phyloP scores from a whole-genome alignment of 37 sponge, comb jelly and placozoan species.

The Chondrosia reniformis region DNA sequence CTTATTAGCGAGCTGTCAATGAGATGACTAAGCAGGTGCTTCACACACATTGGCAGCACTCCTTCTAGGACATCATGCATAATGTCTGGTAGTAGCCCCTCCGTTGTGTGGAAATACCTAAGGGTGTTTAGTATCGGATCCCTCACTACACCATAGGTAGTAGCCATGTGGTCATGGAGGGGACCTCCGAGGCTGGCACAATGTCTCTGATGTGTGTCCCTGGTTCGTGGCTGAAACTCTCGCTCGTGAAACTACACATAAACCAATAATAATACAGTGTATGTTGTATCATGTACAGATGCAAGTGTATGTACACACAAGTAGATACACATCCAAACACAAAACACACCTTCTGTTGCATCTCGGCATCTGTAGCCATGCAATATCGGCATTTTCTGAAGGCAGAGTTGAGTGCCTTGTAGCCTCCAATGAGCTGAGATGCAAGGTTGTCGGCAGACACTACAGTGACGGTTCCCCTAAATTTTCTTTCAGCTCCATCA shows the following conservation, averaged over 20 bases:
- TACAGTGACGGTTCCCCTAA: constrained; percentile 40
- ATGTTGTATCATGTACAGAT: not conserved
- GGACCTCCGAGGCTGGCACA: constrained; percentile 47
- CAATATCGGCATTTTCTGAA: constrained; percentile 51
- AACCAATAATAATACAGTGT: not conserved
- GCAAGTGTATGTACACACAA: not conserved
- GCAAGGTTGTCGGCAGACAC: constrained; percentile 58
- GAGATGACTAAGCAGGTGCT: constrained; percentile 16
- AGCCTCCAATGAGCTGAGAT: constrained; percentile 33
- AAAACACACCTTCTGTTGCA: constrained; percentile 35
- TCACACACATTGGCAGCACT: constrained; percentile 5
- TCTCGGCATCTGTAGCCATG: constrained; percentile 36
- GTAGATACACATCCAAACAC: not conserved
- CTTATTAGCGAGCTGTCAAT: not conserved
- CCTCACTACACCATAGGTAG: constrained; percentile 48
- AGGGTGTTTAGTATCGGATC: constrained; percentile 42
- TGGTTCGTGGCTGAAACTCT: constrained; percentile 26
- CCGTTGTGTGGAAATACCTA: constrained; percentile 52
- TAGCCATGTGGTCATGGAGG: constrained; percentile 51
- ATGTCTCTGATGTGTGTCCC: constrained; percentile 22
- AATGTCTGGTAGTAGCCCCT: constrained; percentile 59
- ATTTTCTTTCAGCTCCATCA: not conserved
- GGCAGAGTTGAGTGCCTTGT: constrained; percentile 38
- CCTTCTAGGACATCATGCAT: constrained; percentile 76
- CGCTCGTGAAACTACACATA: constrained; percentile 23